Base-by-base conservation (phyloP, 2,888 invertebrate species). In the Leptarthrus brevirostris region DNA sequence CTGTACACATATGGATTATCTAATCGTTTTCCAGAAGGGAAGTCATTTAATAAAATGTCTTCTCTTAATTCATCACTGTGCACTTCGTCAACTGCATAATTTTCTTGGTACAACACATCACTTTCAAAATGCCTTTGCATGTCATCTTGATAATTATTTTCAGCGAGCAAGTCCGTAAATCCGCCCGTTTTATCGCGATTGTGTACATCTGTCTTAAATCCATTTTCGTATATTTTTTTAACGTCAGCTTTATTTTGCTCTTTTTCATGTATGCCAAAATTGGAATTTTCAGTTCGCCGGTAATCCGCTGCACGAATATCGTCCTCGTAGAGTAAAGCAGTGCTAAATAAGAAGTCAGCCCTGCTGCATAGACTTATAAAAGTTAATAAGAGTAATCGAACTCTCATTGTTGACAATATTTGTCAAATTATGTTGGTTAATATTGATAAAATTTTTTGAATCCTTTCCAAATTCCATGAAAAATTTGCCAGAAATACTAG, bases 1-100 rank as follows among this genome's bases (percentile, higher is more conserved):
- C 88, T 58, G 89, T 78, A 79, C 87, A 40, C 24, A 26, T 18
- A 24, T 10, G 24, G 24, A 14, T 24, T 20, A 8, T 44, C 3
- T 12, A 3, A 8, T 22, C 26, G 22, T 47, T 47, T 66, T 12
- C 26, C 66, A 5, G 8, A 10, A n/a, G 66, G 66, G 24, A 66
- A 49, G 24, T 66, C 66, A 66, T 66, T 66, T 20, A 66, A 18
- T 20, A 36, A 26, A 49, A 47, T 47, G n/a, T 66, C 49, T n/a
- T 26, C 49, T 14, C 22, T 22, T 12, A 16, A 22, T 16, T 10
- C 26, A 66, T 22, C 26, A 49, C 66, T 49, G 24, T 20, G 66
- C 47, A 49, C 10, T 14, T 44, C 66, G 24, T 66, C 66, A 12
- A 66, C 66, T 47, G 66, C 66, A 49, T 66, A 66, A 66, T 66